Conservation (phyloP, 1,140 invertebrate species). For the Drosophila willistoni region DNA sequence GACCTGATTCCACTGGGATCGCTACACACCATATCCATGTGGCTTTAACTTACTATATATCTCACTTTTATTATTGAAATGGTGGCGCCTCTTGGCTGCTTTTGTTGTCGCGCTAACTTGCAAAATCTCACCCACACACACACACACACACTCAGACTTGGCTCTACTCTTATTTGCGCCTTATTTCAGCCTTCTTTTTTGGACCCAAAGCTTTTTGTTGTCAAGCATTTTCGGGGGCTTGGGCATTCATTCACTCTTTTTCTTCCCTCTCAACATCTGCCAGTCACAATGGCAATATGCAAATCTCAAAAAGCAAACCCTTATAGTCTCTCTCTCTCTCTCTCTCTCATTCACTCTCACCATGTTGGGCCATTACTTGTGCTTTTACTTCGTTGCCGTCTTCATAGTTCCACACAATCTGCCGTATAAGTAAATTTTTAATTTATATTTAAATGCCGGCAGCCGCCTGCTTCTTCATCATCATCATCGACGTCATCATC, state of each 20-base stretch:
- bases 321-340: slow-evolving; percentile 26
- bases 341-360: neutral
- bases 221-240: slow-evolving; percentile 23
- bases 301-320: slow-evolving; percentile 51
- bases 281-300: slow-evolving; percentile 67
- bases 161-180: neutral
- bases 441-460: slow-evolving; percentile 75
- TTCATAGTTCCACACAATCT: slow-evolving; percentile 8
- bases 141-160: slow-evolving; percentile 12
- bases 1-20: slow-evolving; percentile 7
- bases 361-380: neutral
- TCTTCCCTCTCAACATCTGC: slow-evolving; percentile 29
- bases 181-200: neutral
- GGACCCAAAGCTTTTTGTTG: neutral
- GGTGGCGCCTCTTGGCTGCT: slow-evolving; percentile 37
- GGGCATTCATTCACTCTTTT: slow-evolving; percentile 37
- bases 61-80: slow-evolving; percentile 19
- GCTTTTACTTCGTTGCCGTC: too few relatives aligned
- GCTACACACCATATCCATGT: neutral
- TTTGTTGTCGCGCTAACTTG: slow-evolving; percentile 69
- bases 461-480: slow-evolving; percentile 13
- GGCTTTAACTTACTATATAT: neutral
- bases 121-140: slow-evolving; percentile 13
- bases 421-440: slow-evolving; percentile 69
- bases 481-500: too few relatives aligned